phyloP scores from a whole-genome alignment of 2,797 vertebrate genomes.

The Malacoctenus gilli region DNA sequence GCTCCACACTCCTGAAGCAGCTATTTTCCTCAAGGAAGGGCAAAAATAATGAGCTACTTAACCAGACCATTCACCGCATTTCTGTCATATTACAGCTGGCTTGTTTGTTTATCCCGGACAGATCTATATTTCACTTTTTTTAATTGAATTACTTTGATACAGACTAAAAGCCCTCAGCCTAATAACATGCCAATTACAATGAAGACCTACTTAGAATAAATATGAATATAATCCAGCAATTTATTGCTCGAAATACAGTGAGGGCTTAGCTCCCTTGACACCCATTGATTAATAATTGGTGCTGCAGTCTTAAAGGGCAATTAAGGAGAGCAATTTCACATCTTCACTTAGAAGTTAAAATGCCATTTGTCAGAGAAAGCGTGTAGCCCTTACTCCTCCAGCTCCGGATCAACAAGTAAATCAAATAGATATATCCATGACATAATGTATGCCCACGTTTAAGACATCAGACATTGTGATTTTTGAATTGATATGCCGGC shows the following conservation, averaged over 20 bases:
- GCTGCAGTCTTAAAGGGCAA: conserved; percentile 85
- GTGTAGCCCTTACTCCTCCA: conserved; percentile 67
- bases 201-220: conserved; percentile 96
- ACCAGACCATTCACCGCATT: conserved; percentile 87
- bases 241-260: conserved; percentile 92
- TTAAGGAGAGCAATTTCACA: conserved; percentile 92
- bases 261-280: conserved; percentile 88
- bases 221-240: conserved; percentile 96
- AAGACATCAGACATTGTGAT: conserved; percentile 77
- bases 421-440: conserved; percentile 79
- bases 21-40: conserved; percentile 85
- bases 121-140: conserved; percentile 98
- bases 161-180: conserved; percentile 96
- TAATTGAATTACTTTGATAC: conserved; percentile 98
- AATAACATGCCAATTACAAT: conserved; percentile 99
- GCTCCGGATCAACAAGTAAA: conserved; percentile 79
- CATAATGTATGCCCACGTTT: conserved; percentile 79
- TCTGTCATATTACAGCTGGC: conserved; percentile 91
- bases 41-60: conserved; percentile 91
- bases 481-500: conserved; percentile 78
- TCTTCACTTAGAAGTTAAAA: conserved; percentile 89
- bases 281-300: conserved; percentile 96
- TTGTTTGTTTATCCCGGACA: conserved; percentile 94
- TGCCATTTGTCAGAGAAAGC: conserved; percentile 87
- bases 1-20: conserved; percentile 71